These are phyloP conservation scores for Stenopsyche tienmushanensis DNA, from an alignment of 1,140 invertebrate species.

Conservation along the genomic window DNA sequence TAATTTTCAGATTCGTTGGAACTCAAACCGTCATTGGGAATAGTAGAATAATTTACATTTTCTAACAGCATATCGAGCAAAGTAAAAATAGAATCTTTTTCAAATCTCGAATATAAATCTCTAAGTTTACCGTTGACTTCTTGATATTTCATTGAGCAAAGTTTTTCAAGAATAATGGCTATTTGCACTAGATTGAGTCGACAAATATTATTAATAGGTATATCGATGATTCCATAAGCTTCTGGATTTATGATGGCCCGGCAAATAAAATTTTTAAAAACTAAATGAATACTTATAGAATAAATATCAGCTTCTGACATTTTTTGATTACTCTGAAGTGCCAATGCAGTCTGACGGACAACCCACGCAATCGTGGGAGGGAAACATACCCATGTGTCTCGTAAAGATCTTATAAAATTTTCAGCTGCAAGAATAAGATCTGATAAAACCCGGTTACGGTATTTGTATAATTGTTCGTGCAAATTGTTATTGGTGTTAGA, in stretches of 20 bases:
- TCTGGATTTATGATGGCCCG: slow-evolving; percentile 96
- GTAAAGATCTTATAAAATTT: slow-evolving; percentile 81
- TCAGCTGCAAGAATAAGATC: slow-evolving; percentile 79
- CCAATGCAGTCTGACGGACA: slow-evolving; percentile 72
- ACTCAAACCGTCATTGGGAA: slow-evolving; percentile 12
- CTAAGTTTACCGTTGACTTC: slow-evolving; percentile 49
- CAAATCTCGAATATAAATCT: slow-evolving; percentile 76
- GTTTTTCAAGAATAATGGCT: slow-evolving; percentile 86
- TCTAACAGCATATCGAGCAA: slow-evolving; percentile 72
- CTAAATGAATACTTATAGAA: slow-evolving; percentile 86
- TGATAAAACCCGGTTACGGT: slow-evolving; percentile 76
- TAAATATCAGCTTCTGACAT: slow-evolving; percentile 66
- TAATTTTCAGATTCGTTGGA: slow-evolving; percentile 59
- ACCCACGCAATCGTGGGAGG: slow-evolving; percentile 81
- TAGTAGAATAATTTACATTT: slow-evolving; percentile 45
- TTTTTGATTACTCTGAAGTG: slow-evolving; percentile 50
- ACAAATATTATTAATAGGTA: slow-evolving; percentile 87
- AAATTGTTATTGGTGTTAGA: slow-evolving; percentile 65
- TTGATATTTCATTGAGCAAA: slow-evolving; percentile 84
- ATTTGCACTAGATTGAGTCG: slow-evolving; percentile 92
- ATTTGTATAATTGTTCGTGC: slow-evolving; percentile 69
- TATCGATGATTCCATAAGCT: slow-evolving; percentile 92
- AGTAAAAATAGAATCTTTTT: slow-evolving; percentile 73
- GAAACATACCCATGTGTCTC: slow-evolving; percentile 88
- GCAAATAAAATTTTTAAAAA: slow-evolving; percentile 94